Evolutionary conservation across 2,888 invertebrate species (phyloP).

Genomic region (Crepidodera aurea): DNA sequence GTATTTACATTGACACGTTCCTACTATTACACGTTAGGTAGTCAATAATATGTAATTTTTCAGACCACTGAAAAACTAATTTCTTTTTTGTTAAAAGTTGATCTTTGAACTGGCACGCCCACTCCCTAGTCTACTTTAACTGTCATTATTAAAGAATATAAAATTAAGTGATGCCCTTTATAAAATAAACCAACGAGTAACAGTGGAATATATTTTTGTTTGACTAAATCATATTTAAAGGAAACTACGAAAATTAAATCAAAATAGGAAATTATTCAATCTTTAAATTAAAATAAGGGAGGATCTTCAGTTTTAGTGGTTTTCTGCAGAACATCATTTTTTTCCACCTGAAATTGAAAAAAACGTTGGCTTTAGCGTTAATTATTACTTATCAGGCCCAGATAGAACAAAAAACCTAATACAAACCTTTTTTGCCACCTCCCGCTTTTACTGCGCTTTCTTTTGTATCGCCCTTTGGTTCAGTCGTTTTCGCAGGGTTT

Average conservation of each 20-base stretch:
- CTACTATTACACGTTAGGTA: too few species aligned
- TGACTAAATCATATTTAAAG: neutral
- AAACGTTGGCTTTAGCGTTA: too few species aligned
- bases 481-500: neutral
- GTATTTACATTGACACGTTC: too few species aligned
- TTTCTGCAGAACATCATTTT: constrained; percentile 11
- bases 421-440: constrained; percentile 1
- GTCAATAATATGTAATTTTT: too few species aligned
- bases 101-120: too few species aligned
- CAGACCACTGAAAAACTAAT: too few species aligned
- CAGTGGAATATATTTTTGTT: neutral
- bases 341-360: constrained; percentile 24
- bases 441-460: neutral
- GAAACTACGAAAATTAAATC: neutral
- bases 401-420: neutral
- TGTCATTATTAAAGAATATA: too few species aligned
- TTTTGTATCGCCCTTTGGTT: neutral
- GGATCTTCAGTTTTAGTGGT: neutral
- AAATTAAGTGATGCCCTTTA: too few species aligned
- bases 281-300: neutral
- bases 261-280: constrained; percentile 1
- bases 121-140: too few species aligned
- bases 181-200: too few species aligned
- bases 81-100: too few species aligned
- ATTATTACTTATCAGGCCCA: too few species aligned